Evolutionary conservation across 2,113 vertebrate genomes (phyloP).

Genomic region (Erinaceus europaeus): DNA sequence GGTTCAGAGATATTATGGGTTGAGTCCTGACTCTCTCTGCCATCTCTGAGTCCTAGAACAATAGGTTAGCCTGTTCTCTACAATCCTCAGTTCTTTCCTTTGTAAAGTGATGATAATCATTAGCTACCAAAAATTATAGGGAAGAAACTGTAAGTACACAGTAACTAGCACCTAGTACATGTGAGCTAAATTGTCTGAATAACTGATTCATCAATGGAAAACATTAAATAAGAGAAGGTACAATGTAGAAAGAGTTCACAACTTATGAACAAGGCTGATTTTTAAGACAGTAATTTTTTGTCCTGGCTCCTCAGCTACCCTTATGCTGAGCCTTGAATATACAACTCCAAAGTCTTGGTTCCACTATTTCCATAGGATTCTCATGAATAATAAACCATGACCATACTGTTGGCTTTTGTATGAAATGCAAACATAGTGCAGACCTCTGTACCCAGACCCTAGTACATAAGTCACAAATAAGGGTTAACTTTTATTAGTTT

Average conservation of each 20-base stretch:
- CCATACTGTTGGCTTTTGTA: background rate
- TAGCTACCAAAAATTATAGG: background rate
- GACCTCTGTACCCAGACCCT: background rate
- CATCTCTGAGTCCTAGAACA: background rate
- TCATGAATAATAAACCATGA: background rate
- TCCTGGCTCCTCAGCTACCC: background rate
- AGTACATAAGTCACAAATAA: background rate
- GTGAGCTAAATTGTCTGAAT: background rate
- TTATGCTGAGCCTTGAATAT: background rate
- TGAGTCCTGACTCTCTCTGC: background rate
- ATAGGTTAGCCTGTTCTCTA: background rate
- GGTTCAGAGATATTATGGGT: background rate
- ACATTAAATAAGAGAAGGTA: background rate
- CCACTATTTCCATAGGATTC: background rate
- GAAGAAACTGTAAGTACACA: background rate
- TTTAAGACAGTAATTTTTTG: background rate
- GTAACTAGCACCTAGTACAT: background rate
- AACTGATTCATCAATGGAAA: background rate
- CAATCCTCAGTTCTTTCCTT: slow-evolving; percentile 1
- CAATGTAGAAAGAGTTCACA: background rate
- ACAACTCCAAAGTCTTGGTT: background rate
- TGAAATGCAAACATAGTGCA: background rate
- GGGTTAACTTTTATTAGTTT: background rate
- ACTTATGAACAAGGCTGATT: background rate
- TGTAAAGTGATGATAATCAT: background rate